Percentiles rank a stretch among this genome's conserved stretches.
Evolutionary conservation across 2,797 vertebrate genomes (phyloP).

Genomic region (Liasis olivaceus): DNA sequence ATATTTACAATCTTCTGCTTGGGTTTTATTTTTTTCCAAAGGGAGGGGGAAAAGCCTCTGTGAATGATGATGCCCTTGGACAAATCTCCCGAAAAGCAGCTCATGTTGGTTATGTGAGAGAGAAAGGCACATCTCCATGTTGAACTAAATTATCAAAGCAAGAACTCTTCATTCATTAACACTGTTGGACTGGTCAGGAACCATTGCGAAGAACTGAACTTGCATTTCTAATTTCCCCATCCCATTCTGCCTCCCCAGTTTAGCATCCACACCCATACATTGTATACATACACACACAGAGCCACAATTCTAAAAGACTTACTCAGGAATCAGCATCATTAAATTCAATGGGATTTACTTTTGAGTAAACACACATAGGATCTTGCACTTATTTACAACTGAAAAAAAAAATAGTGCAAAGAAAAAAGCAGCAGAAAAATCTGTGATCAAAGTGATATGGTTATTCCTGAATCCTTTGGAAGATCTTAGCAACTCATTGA

Average conservation of each 20-base stretch:
- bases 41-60: conserved; percentile 5
- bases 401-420: conserved; percentile 72
- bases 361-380: neutral
- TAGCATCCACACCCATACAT: neutral
- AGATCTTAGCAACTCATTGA: conserved; percentile 66
- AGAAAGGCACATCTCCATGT: neutral
- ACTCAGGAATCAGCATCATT: neutral
- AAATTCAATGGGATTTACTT: neutral
- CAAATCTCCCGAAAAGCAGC: neutral
- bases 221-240: conserved; percentile 53
- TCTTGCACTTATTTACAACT: conserved; percentile 43
- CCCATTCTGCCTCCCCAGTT: too few relatives aligned
- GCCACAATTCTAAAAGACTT: neutral
- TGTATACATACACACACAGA: conserved; percentile 62
- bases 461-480: conserved; percentile 72
- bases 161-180: neutral
- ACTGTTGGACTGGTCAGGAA: too few relatives aligned
- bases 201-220: too few relatives aligned
- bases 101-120: neutral
- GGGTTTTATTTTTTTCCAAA: neutral
- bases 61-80: conserved; percentile 19
- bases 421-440: conserved; percentile 76
- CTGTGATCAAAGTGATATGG: conserved; percentile 70
- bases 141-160: conserved; percentile 50
- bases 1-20: neutral